These are phyloP conservation scores for Campaea margaritaria DNA, from an alignment of 2,888 invertebrate genomes.

Conservation along the genomic window DNA sequence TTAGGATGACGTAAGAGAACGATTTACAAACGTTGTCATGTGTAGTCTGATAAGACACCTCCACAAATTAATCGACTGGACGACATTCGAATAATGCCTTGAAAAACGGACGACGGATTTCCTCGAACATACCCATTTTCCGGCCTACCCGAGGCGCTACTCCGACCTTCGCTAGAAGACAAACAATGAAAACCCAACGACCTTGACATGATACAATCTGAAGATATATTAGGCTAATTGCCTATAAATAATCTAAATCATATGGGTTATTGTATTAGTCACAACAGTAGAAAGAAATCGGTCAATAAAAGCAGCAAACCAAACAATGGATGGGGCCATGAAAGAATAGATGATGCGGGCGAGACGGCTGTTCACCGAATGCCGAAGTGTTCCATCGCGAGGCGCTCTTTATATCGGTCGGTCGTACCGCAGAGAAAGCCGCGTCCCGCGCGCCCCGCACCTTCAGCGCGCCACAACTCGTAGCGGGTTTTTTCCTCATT, in stretches of 20 bases:
- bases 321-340: constrained; percentile 67
- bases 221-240: constrained; percentile 76
- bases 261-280: constrained; percentile 72
- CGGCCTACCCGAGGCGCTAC: constrained; percentile 71
- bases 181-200: constrained; percentile 79
- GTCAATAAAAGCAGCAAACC: constrained; percentile 65
- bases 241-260: constrained; percentile 75
- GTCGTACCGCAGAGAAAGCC: constrained; percentile 81
- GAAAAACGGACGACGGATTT: constrained; percentile 80
- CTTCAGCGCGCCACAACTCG: constrained; percentile 62
- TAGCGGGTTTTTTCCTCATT: constrained; percentile 85
- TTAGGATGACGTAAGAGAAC: constrained; percentile 58
- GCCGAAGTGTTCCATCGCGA: constrained; percentile 81
- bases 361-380: constrained; percentile 84
- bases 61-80: constrained; percentile 56
- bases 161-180: constrained; percentile 81
- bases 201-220: constrained; percentile 80
- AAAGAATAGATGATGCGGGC: constrained; percentile 75
- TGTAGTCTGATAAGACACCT: constrained; percentile 53
- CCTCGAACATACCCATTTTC: constrained; percentile 76
- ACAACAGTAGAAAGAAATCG: constrained; percentile 63
- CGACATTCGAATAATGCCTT: constrained; percentile 73
- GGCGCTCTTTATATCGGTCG: constrained; percentile 82
- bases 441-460: constrained; percentile 76
- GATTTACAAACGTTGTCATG: constrained; percentile 52